Evolutionary conservation across 2,888 invertebrate genomes (phyloP), one percentile per base, ranked within the genome.

Genomic region (Caenorhabditis sp.): DNA sequence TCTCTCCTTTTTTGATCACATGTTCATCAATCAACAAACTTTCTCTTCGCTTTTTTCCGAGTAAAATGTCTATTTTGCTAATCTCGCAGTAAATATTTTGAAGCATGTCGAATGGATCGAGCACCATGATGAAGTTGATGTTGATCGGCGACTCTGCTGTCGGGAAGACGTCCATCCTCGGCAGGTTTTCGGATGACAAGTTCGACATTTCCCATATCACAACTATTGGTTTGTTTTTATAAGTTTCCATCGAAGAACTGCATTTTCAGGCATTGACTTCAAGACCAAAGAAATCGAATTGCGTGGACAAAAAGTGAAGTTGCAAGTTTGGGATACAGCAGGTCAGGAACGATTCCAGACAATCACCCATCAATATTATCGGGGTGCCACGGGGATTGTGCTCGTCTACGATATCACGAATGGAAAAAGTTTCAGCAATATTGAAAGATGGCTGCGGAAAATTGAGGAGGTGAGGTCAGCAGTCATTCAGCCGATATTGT

Each of bases 341-440:
- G 68, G 68, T 3, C 55, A 56, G 18, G 68, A 68, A 44, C 44
- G 68, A 1, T 68, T n/a, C 20, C 68, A 51, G 20, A 35, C 44
- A 6, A 56, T 55, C 44, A 44, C 68, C 6, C 1, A 37, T 5
- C 24, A 53, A 2, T 67, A 67, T 28, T 67, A 67, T 6, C 26
- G 68, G 1, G 68, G 68, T 15, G 13, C 28, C 8, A 40, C 56
- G 1, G 68, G 68, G 1, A 44, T 32, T 1, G 44, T 68, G 0
- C n/a, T 68, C 0, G 68, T 68, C 18, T 68, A 55, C n/a, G 68
- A 68, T 32, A 47, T 68, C 2, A 26, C 68, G 1, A 68, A 68
- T 47, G 56, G 40, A 20, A 18, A 56, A 18, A 26, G 56, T 13
- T 68, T 56, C 15, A 44, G 56, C 35, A 68, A 32, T 32, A 15